Base-by-base conservation (phyloP, 1,140 invertebrate genomes). In the Pseudomyrmex concolor region DNA sequence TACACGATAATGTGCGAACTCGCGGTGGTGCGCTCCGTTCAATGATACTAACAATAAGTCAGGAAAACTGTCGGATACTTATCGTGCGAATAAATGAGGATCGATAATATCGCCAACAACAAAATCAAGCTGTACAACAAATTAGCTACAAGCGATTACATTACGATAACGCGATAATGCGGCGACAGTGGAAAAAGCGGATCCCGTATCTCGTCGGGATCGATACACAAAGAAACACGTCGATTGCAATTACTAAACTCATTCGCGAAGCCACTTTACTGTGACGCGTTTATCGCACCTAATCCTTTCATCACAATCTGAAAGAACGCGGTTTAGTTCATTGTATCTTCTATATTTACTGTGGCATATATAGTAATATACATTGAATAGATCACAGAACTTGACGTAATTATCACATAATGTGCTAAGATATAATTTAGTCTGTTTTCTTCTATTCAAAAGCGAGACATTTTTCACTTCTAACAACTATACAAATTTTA, bases 91-190 rank as follows among this genome's bases (percentile, higher is more conserved):
- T 57, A 57, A 54, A 80, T 64, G 55, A 45, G 70, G 59, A 63
- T 72, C 63, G 84, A 89, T 86, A 73, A 25, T 74, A 87, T 89
- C 85, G 50, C 55, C 9, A 74, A 82, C 62, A 84, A 83, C 55
- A 48, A 83, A 87, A 77, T 86, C 80, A 77, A 62, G 60, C 51
- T 51, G 43, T 72, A 34, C 25, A 76, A 83, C 84, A 77, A 86
- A 54, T 43, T 15, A 48, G 17, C 34, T 83, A 87, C 71, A 87
- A 67, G 71, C 80, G 84, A 86, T 87, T 83, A 77, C 48, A 77
- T 83, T 51, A 78, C 51, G 84, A 86, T 86, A 86, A 43, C 12
- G 62, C 50, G 45, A 34, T 13, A 43, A 66, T 67, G 17, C 15
- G 51, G 8, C 67, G 60, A 57, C 55, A 63, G 19, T 51, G 62